phyloP scores from a whole-genome alignment of 2,113 vertebrate genomes.

The Microcebus griseorufus region DNA sequence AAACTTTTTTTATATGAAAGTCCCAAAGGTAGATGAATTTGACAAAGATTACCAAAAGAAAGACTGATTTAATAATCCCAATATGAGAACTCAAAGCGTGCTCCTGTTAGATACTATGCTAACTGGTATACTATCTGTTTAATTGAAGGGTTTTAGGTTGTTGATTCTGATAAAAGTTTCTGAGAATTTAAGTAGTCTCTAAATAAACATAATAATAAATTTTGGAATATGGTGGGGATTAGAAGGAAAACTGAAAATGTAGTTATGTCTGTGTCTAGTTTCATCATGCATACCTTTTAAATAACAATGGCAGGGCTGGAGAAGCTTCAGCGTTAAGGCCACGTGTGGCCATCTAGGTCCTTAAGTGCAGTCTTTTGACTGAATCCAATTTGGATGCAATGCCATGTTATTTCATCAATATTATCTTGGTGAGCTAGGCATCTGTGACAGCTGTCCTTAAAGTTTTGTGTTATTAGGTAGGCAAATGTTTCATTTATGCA shows the following conservation, averaged over 20 bases:
- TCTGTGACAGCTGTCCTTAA: background rate
- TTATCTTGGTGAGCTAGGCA: background rate
- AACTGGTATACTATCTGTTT: background rate
- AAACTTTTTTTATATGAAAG: background rate
- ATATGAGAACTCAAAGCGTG: background rate
- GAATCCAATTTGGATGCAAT: too few relatives aligned
- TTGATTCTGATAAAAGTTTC: background rate
- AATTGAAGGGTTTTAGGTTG: background rate
- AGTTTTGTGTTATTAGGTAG: background rate
- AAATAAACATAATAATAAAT: background rate
- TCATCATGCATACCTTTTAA: background rate
- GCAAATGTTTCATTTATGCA: constrained; percentile 1
- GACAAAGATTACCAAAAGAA: background rate
- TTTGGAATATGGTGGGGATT: background rate
- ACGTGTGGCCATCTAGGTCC: too few relatives aligned
- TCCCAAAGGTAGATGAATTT: background rate
- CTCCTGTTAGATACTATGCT: background rate
- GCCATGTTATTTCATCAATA: background rate
- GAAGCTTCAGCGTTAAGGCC: too few relatives aligned
- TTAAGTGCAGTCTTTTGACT: too few relatives aligned
- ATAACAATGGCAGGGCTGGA: background rate
- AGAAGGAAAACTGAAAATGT: background rate
- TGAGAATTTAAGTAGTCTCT: background rate
- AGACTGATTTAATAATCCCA: background rate
- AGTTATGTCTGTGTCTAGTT: background rate